These are phyloP conservation scores for Hyles euphorbiae DNA, from an alignment of 1,140 invertebrate species.

Conservation along the genomic window DNA sequence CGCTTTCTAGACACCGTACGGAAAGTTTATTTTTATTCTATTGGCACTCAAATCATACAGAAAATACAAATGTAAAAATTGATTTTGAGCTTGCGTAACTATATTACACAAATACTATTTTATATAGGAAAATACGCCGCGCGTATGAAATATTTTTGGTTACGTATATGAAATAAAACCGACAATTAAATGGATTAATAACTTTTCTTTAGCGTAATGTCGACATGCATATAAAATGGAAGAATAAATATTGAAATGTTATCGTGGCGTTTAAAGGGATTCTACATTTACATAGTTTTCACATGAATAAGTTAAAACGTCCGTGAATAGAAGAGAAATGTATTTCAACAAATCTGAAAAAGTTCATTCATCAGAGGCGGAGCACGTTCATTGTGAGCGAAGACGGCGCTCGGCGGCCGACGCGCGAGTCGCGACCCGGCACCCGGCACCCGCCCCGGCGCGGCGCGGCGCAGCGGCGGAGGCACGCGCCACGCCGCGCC, in stretches of 20 bases:
- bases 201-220: no score
- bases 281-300: slow-evolving; percentile 15
- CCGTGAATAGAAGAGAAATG: slow-evolving; percentile 6
- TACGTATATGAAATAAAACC: no score
- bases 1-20: slow-evolving; percentile 2
- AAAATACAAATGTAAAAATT: no score
- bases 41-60: no score
- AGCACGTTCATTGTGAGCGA: slow-evolving; percentile 20
- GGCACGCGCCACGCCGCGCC: neutral
- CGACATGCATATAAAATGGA: neutral
- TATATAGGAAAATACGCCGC: no score
- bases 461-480: neutral
- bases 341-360: slow-evolving; percentile 26
- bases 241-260: slow-evolving; percentile 14
- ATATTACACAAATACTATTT: no score
- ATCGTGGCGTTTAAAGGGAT: slow-evolving; percentile 9
- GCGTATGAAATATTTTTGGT: no score
- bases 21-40: neutral
- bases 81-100: no score
- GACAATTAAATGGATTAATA: no score
- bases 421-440: neutral
- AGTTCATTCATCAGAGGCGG: slow-evolving; percentile 18
- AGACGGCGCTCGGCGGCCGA: slow-evolving; percentile 2
- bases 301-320: slow-evolving; percentile 12
- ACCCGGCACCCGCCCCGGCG: neutral